phyloP scores from a whole-genome alignment of 1,140 invertebrate species.

The Hyles euphorbiae region DNA sequence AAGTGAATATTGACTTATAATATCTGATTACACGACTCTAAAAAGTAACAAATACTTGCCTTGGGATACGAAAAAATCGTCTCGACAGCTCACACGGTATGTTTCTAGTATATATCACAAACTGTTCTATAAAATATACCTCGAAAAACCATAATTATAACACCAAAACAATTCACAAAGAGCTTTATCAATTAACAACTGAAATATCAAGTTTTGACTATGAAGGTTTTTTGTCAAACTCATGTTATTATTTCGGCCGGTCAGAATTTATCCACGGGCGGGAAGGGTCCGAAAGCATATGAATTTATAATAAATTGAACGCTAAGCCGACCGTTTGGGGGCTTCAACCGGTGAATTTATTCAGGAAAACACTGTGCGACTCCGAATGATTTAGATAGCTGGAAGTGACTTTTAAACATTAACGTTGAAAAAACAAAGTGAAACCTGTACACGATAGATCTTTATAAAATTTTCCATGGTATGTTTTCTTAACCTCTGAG shows the following conservation, averaged over 20 bases:
- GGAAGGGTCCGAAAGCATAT: constrained; percentile 34
- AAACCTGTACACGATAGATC: neutral
- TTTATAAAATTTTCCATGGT: too few relatives aligned
- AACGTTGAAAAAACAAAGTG: neutral
- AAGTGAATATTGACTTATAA: too few relatives aligned
- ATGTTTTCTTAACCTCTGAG: too few relatives aligned
- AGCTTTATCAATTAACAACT: too few relatives aligned
- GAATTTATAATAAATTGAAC: constrained; percentile 53
- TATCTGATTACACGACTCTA: too few relatives aligned
- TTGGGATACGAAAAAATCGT: too few relatives aligned
- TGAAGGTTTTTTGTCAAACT: constrained; percentile 15
- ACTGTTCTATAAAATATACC: too few relatives aligned
- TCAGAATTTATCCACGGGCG: constrained; percentile 22
- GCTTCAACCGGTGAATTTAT: constrained; percentile 32
- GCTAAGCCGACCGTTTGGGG: constrained; percentile 29
- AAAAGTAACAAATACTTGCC: too few relatives aligned
- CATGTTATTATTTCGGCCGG: constrained; percentile 22
- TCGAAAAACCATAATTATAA: too few relatives aligned
- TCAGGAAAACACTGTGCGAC: constrained; percentile 26
- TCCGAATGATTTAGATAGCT: constrained; percentile 8
- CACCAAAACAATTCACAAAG: too few relatives aligned
- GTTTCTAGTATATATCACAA: too few relatives aligned
- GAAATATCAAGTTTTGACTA: neutral
- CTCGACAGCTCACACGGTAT: too few relatives aligned
- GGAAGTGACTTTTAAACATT: constrained; percentile 10